Percentiles rank a stretch among this genome's conserved stretches.
phyloP scores from a whole-genome alignment of 2,797 vertebrate genomes.

The Melanotaenia trifasciata region DNA sequence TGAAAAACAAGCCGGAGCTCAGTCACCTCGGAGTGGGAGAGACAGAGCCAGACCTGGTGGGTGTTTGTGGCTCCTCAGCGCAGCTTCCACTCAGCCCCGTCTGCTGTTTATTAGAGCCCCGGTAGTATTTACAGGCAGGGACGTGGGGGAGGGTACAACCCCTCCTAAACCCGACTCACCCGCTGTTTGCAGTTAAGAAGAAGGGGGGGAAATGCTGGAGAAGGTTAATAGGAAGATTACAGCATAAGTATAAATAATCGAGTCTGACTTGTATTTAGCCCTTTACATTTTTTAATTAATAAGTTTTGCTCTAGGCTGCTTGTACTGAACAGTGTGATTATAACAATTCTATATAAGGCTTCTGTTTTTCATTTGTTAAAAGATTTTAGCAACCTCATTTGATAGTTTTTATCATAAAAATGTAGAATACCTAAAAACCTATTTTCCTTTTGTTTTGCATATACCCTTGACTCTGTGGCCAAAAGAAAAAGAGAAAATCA shows the following conservation, averaged over 20 bases:
- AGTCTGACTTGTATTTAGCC: slow-evolving; percentile 11
- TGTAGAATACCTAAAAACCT: not conserved
- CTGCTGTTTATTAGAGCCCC: slow-evolving; percentile 52
- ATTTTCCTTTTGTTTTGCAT: not conserved
- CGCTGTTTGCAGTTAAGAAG: slow-evolving; percentile 22
- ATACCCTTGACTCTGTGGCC: not conserved
- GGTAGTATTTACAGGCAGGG: slow-evolving; percentile 39
- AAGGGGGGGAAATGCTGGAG: slow-evolving; percentile 26
- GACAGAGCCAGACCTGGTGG: slow-evolving; percentile 36
- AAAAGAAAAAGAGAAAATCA: not conserved
- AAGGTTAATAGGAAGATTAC: slow-evolving; percentile 58
- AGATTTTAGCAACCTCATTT: not conserved
- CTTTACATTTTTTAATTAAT: slow-evolving; percentile 30
- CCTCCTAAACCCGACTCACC: slow-evolving; percentile 32
- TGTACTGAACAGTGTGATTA: not conserved
- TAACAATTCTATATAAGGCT: no score
- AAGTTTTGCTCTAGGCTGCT: slow-evolving; percentile 10
- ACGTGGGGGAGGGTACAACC: slow-evolving; percentile 32
- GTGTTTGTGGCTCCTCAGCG: slow-evolving; percentile 39
- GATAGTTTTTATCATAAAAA: not conserved
- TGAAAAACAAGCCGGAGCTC: slow-evolving; percentile 71
- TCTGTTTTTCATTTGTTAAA: not conserved
- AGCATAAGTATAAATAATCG: slow-evolving; percentile 36
- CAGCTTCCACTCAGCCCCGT: slow-evolving; percentile 36
- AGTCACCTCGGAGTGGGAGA: slow-evolving; percentile 53